These are phyloP conservation scores for Entelurus aequoreus DNA, from an alignment of 2,113 vertebrate genomes.

Conservation along the genomic window DNA sequence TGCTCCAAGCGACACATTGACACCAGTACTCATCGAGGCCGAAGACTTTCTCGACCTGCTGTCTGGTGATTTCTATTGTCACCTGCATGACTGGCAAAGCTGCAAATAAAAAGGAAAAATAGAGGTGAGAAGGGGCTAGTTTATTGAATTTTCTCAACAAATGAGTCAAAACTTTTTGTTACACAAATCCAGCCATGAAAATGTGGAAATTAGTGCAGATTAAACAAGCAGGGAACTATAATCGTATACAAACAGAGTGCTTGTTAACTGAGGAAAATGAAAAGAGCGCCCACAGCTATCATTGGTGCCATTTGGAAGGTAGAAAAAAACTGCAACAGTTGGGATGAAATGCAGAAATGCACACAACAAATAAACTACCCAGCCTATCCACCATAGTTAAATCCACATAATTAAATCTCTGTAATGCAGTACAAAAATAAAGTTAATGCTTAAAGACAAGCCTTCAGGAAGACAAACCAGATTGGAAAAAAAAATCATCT, in stretches of 20 bases:
- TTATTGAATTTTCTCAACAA: conserved; percentile 7
- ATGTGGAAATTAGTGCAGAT: conserved; percentile 33
- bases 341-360: conserved; percentile 28
- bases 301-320: conserved; percentile 48
- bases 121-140: not conserved
- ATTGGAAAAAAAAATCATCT: conserved; percentile 16
- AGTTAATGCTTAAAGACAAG: conserved; percentile 26
- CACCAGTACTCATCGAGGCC: conserved; percentile 98
- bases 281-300: conserved; percentile 50
- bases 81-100: conserved; percentile 93
- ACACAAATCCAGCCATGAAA: conserved; percentile 36
- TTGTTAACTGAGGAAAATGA: conserved; percentile 61
- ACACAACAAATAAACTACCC: conserved; percentile 37
- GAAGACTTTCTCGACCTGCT: conserved; percentile 98
- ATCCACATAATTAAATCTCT: conserved; percentile 14
- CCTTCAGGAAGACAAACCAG: conserved; percentile 21
- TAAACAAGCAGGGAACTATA: conserved; percentile 48
- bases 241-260: conserved; percentile 62
- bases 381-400: conserved; percentile 25
- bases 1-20: conserved; percentile 98
- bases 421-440: conserved; percentile 15
- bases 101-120: conserved; percentile 49
- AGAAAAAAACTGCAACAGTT: conserved; percentile 45
- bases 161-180: conserved; percentile 26
- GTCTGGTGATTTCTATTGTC: conserved; percentile 89